These are phyloP conservation scores for Enchytraeus crypticus DNA, from an alignment of 2,888 invertebrate genomes.

Conservation along the genomic window DNA sequence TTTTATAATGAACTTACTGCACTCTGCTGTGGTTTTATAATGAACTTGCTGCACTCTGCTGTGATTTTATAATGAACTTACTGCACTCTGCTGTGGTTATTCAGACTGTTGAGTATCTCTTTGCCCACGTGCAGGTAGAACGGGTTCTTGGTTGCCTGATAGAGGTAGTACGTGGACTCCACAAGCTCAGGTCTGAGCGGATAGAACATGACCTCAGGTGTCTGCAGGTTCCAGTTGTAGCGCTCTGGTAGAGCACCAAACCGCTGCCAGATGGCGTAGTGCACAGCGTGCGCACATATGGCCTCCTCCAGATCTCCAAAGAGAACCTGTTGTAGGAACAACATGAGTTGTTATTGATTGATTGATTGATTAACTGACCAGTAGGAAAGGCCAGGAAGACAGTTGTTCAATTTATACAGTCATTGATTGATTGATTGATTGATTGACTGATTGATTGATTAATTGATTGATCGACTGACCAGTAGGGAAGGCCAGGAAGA, in stretches of 20 bases:
- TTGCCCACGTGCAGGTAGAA: constrained; percentile 60
- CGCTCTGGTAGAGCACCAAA: constrained; percentile 54
- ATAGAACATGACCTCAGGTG: constrained; percentile 56
- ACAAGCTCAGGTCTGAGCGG: constrained; percentile 59
- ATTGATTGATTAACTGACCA: too few relatives aligned
- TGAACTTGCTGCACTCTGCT: too few relatives aligned
- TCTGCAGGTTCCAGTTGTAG: constrained; percentile 46
- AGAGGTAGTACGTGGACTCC: constrained; percentile 59
- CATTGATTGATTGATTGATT: too few relatives aligned
- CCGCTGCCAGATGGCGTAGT: constrained; percentile 58
- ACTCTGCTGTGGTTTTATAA: too few relatives aligned
- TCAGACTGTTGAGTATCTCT: constrained; percentile 55
- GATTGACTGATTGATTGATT: too few relatives aligned
- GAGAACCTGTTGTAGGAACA: constrained; percentile 47
- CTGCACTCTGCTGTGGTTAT: constrained; percentile 52
- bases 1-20: too few relatives aligned
- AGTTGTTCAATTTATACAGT: constrained; percentile 60
- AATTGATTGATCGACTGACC: constrained; percentile 38
- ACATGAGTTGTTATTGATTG: background rate
- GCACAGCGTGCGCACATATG: constrained; percentile 58
- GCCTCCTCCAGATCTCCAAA: constrained; percentile 60
- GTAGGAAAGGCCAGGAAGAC: background rate
- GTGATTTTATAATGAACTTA: constrained; percentile 35
- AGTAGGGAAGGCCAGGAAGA: constrained; percentile 51
- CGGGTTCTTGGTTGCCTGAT: constrained; percentile 58